Percentiles rank a stretch among this genome's conserved stretches.
phyloP scores from a whole-genome alignment of 2,113 vertebrate species.

The Mesocricetus auratus region DNA sequence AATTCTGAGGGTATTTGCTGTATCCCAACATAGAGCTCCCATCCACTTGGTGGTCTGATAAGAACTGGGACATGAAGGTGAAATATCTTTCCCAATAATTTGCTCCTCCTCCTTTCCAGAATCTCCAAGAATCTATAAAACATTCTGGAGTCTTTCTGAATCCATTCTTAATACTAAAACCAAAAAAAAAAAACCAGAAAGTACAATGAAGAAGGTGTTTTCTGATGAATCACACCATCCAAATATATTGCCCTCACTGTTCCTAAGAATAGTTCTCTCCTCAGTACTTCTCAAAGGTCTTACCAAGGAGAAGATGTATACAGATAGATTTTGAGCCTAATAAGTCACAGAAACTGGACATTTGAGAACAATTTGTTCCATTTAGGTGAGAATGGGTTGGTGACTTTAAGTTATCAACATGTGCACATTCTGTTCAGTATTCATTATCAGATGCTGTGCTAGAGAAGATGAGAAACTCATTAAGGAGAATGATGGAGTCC shows the following conservation, averaged over 20 bases:
- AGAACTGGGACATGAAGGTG: neutral
- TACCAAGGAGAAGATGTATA: conserved; percentile 49
- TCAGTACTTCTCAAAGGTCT: conserved; percentile 44
- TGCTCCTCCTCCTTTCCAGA: conserved; percentile 8
- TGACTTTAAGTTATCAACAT: conserved; percentile 62
- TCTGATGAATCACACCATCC: neutral
- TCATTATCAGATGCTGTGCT: conserved; percentile 41
- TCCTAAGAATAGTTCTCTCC: conserved; percentile 26
- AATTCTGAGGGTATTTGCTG: neutral
- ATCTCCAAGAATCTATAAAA: conserved; percentile 27
- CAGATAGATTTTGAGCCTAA: conserved; percentile 45
- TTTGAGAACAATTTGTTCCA: neutral
- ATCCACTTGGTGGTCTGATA: neutral
- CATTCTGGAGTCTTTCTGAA: conserved; percentile 41
- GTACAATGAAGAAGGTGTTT: neutral
- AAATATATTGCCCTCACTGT: neutral
- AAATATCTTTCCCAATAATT: conserved; percentile 5
- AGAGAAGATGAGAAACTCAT: conserved; percentile 61
- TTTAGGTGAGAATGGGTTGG: conserved; percentile 43
- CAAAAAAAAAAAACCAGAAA: neutral
- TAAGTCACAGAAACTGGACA: conserved; percentile 66
- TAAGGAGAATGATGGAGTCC: conserved; percentile 40
- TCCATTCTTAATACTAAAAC: conserved; percentile 4
- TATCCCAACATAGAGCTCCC: neutral
- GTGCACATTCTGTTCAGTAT: conserved; percentile 62